Evolutionary conservation across 2,113 vertebrate genomes (phyloP).

Genomic region (Astatotilapia flaviijosephi): DNA sequence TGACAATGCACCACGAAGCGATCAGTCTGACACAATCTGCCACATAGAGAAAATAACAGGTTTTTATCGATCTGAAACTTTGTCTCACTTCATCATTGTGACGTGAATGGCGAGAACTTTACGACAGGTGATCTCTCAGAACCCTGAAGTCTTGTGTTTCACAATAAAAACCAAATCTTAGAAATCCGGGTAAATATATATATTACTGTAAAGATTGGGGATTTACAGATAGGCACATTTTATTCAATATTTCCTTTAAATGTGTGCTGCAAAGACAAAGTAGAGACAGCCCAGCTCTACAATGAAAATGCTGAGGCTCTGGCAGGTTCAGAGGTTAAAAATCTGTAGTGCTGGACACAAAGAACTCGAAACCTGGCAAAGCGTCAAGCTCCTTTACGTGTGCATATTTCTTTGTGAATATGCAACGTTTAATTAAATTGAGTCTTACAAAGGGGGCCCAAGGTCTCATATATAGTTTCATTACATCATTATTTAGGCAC

Average conservation of each 20-base stretch:
- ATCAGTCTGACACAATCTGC: neutral
- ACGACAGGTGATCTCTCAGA: neutral
- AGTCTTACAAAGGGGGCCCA: neutral
- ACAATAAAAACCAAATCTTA: neutral
- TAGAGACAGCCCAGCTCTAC: neutral
- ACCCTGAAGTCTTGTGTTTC: neutral
- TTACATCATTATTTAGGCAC: neutral
- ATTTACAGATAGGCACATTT: neutral
- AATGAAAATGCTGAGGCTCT: neutral
- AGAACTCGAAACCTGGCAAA: neutral
- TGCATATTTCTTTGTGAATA: neutral
- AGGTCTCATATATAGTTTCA: neutral
- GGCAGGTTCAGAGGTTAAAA: neutral
- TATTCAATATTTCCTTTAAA: neutral
- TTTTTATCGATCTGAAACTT: neutral
- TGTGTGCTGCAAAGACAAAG: neutral
- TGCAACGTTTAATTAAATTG: neutral
- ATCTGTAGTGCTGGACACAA: neutral
- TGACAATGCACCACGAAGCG: neutral
- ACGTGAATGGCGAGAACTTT: neutral
- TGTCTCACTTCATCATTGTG: neutral
- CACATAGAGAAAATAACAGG: neutral
- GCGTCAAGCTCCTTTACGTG: neutral
- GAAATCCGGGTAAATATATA: neutral
- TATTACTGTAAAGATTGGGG: neutral